Base-by-base conservation (phyloP, 2,113 vertebrate genomes). In the Cavia aperea region DNA sequence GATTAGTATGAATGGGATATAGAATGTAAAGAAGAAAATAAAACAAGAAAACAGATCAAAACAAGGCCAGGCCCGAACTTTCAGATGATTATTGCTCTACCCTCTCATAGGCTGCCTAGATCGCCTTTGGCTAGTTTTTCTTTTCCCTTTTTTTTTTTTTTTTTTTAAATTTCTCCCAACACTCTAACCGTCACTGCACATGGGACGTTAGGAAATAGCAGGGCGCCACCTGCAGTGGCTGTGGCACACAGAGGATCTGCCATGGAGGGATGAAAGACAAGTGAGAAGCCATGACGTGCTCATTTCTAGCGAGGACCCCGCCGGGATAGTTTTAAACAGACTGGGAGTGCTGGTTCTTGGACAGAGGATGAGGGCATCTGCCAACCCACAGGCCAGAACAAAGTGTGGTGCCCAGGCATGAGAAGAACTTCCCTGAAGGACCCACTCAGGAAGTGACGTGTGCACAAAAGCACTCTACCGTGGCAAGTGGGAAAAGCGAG, bases 1-100 rank as follows among this genome's bases (percentile, higher is more conserved):
- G 98, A 98, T 98, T 98, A 98, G 98, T 97, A 97, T 97, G 97
- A 98, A 98, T 97, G 98, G 98, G 97, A 98, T 97, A 97, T 93
- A 97, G 97, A 97, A 97, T 97, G 96, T 96, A 97, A 97, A 97
- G 96, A 97, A 97, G 97, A 98, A 97, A 98, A 97, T 98, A 98
- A 98, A 97, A 96, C 97, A 98, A 98, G 96, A 96, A 96, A 98
- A 97, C 97, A 97, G 97, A 98, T 97, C 97, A 97, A 97, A 97
- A 97, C 96, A 97, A 98, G 97, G 97, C 97, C 96, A 95, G 96
- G 93, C 95, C 96, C 95, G 97, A 97, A 98, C 97, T 98, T 97
- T 97, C 87, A 93, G 97, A 96, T 95, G 94, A 93, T 96, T 95
- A 89, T 95, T 96, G 97, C 96, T 95, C 96, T 0, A 24, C 96